Base-by-base conservation (phyloP, 2,888 invertebrate genomes). In the Dicyrtomina minuta region DNA sequence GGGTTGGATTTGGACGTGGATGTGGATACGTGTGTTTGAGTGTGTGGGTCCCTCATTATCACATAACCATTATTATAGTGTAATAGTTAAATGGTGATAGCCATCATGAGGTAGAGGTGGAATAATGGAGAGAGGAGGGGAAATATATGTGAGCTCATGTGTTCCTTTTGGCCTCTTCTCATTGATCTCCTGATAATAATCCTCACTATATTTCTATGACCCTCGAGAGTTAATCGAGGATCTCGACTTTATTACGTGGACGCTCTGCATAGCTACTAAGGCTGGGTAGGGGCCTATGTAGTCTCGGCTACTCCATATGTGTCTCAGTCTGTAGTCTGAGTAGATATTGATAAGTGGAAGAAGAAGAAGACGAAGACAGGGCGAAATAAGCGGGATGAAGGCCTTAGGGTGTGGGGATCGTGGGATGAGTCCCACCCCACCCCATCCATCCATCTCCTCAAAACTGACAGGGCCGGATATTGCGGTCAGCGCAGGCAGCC, bases 21-120 rank as follows among this genome's bases (percentile, higher is more conserved):
- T 33, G 33, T 33, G 33, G 3, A 8, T 33, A 33, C 33, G 33
- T 33, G 33, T 33, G 22, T 62, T n/a, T 60, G 3, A 27, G 49
- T 26, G 26, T 49, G 24, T 62, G 53, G 53, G 53, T 64, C 64
- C 64, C 64, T 69, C 68, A 69, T 69, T 69, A 69, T 69, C 62
- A 69, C 68, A 64, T 69, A 44, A 62, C 64, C 49, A 62, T 26
- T 62, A 62, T 22, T n/a, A 43, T 49, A 62, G 43, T 24, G n/a
- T 24, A n/a, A 20, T 15, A 26, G 17, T 24, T 43, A 27, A 49
- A 15, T 26, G 27, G 15, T 62, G 62, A 62, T 62, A 49, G 62
- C 26, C 46, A 62, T 62, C 44, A 49, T 49, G 8, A 39, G 60
- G n/a, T 15, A 20, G 17, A 22, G 2, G 49, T 46, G 6, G 51